phyloP scores from a whole-genome alignment of 2,113 vertebrate genomes.

The Phocoena phocoena region DNA sequence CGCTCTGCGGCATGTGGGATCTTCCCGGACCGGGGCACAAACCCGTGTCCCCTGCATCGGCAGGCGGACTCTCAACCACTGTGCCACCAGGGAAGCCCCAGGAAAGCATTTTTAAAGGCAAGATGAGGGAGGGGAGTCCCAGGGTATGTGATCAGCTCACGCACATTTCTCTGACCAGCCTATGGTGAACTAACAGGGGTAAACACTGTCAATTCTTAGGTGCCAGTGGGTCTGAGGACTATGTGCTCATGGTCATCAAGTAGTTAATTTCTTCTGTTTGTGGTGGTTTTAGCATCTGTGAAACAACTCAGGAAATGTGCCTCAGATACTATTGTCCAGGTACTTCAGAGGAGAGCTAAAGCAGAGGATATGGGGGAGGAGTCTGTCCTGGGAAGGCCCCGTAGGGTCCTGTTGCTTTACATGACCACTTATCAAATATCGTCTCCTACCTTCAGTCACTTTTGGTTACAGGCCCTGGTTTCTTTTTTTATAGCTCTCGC shows the following conservation, averaged over 20 bases:
- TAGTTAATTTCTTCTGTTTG: neutral
- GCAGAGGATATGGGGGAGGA: neutral
- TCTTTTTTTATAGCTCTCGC: neutral
- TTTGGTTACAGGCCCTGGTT: neutral
- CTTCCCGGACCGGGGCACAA: no score
- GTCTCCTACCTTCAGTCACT: neutral
- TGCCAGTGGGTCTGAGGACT: neutral
- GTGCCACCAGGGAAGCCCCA: no score
- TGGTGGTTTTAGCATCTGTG: neutral
- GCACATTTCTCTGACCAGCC: neutral
- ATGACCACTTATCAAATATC: neutral
- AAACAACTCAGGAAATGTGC: neutral
- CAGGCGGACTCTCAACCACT: no score
- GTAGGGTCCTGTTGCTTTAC: neutral
- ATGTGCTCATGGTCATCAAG: neutral
- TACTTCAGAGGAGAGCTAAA: neutral
- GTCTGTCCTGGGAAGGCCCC: neutral
- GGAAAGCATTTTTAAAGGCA: neutral
- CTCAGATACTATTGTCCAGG: neutral
- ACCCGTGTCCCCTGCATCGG: no score
- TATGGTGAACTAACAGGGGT: neutral
- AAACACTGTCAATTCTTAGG: neutral
- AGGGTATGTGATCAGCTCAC: neutral
- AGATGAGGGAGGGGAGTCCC: neutral
- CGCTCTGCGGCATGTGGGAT: no score